Evolutionary conservation across 1,140 invertebrate species (phyloP).

Genomic region (Whitmania pigra): DNA sequence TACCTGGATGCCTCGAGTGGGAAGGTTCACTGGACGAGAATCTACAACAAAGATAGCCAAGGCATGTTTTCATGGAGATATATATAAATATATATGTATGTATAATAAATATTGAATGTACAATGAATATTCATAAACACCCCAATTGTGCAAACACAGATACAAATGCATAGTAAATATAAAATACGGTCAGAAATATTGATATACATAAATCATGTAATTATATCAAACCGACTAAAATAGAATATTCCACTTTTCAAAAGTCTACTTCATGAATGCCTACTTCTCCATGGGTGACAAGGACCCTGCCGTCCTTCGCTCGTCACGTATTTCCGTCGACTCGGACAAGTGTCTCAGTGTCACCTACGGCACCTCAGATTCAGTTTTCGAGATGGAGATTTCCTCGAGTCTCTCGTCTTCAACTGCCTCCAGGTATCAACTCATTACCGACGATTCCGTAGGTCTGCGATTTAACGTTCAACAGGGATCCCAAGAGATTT

Average conservation of each 20-base stretch:
- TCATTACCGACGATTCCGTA: background rate
- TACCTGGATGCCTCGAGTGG: slow-evolving; percentile 6
- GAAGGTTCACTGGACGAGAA: background rate
- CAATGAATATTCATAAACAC: too few species aligned
- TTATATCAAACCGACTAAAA: background rate
- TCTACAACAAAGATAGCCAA: background rate
- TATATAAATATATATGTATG: too few species aligned
- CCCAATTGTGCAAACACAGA: too few species aligned
- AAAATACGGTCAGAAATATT: too few species aligned
- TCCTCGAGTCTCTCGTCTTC: background rate
- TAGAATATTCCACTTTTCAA: background rate
- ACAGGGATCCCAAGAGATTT: background rate
- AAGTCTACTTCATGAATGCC: background rate
- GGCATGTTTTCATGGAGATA: background rate
- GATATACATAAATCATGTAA: too few species aligned
- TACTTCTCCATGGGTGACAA: background rate
- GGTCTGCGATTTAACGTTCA: background rate
- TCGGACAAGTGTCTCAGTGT: background rate
- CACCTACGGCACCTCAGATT: background rate
- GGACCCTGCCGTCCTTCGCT: background rate
- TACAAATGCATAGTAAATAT: too few species aligned
- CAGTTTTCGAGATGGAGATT: background rate
- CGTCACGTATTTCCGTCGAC: background rate
- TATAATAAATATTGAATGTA: too few species aligned
- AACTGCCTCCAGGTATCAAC: background rate